Percentiles rank a stretch among this genome's conserved stretches.
These are phyloP conservation scores for Chloroceryle inda DNA, from an alignment of 2,797 vertebrate species.

Conservation along the genomic window DNA sequence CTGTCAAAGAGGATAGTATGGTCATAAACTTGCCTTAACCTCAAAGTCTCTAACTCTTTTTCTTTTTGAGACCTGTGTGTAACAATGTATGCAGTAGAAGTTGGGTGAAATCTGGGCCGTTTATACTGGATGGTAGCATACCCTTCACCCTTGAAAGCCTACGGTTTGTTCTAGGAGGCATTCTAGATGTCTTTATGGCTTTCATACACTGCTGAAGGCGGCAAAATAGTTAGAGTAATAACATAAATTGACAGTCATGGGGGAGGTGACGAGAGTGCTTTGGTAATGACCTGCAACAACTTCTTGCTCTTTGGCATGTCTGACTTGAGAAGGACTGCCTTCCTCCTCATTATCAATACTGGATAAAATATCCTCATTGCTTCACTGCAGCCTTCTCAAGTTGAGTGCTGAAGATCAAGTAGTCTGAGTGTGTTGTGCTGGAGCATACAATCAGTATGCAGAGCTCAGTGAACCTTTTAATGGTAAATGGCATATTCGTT, in stretches of 20 bases:
- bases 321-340: not conserved
- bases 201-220: not conserved
- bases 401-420: not conserved
- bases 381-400: not conserved
- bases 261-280: not conserved
- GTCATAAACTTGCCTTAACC: not conserved
- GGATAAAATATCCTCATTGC: not conserved
- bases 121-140: not conserved
- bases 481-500: constrained; percentile 3
- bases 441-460: not conserved
- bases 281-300: not conserved
- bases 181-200: not conserved
- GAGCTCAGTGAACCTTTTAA: constrained; percentile 44
- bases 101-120: not conserved
- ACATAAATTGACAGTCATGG: not conserved
- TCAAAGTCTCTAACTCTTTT: not conserved
- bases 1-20: not conserved
- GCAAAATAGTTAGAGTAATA: constrained; percentile 14
- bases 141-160: not conserved
- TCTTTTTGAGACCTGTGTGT: not conserved
- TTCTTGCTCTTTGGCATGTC: not conserved
- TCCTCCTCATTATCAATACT: not conserved
- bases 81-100: not conserved
- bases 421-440: not conserved
- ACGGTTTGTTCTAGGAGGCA: not conserved